These are phyloP conservation scores for Myotis pilosus DNA, from an alignment of 2,797 vertebrate species.

Conservation along the genomic window DNA sequence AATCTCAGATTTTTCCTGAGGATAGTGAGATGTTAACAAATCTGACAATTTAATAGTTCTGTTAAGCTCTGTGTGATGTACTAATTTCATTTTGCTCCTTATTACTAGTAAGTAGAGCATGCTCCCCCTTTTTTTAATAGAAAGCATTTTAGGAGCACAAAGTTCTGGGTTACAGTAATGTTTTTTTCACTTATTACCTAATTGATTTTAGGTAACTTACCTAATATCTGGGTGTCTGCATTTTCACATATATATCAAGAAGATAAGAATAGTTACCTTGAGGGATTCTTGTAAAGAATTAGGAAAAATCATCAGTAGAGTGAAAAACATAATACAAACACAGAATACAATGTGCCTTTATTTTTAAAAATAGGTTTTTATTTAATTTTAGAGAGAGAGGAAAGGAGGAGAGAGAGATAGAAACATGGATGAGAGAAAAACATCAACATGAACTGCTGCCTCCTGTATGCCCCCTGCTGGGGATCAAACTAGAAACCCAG, in stretches of 20 bases:
- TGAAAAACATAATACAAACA: background rate
- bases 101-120: background rate
- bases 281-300: conserved; percentile 8
- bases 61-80: background rate
- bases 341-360: background rate
- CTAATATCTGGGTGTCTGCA: background rate
- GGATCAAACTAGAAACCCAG: no score
- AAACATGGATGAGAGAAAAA: no score
- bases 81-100: background rate
- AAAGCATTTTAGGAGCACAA: background rate
- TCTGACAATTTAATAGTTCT: conserved; percentile 16
- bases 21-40: background rate
- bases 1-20: background rate
- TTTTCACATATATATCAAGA: background rate
- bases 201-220: background rate
- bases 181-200: conserved; percentile 13
- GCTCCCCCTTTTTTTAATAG: background rate
- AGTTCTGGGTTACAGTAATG: background rate
- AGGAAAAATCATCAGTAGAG: background rate
- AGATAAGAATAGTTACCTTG: background rate
- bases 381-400: no score
- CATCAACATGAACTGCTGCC: no score
- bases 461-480: no score
- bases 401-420: no score
- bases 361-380: no score